Conservation (phyloP, 2,113 vertebrate species). For the Tyrannus savana region DNA sequence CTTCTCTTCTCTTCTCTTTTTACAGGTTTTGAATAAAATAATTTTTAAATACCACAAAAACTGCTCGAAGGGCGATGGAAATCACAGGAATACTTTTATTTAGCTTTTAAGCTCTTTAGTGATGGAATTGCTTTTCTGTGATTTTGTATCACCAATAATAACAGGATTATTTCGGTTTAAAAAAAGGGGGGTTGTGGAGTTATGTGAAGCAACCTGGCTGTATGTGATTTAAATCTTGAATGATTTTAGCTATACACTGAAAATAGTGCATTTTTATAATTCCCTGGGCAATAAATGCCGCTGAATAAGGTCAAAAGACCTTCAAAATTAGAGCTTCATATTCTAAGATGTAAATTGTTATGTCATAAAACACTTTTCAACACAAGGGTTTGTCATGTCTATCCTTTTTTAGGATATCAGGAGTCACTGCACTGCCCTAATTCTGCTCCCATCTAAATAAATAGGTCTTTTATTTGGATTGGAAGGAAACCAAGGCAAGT, state of each 20-base stretch:
- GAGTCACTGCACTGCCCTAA: not conserved
- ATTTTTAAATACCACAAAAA: not conserved
- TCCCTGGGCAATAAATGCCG: not conserved
- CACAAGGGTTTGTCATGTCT: not conserved
- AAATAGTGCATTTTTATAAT: not conserved
- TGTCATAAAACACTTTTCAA: not conserved
- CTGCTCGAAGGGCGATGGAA: not conserved
- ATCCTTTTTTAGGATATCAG: not conserved
- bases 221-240: not conserved
- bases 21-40: not conserved
- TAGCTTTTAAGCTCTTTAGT: not conserved
- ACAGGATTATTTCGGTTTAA: not conserved
- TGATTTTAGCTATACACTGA: not conserved
- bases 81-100: not conserved
- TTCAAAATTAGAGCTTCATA: not conserved
- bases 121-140: not conserved
- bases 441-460: not conserved
- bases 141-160: not conserved
- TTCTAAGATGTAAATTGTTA: not conserved
- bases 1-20: not conserved
- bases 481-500: not conserved
- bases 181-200: not conserved
- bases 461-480: not conserved
- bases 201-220: not conserved
- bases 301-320: not conserved